A percentile compares a stretch with the other conserved stretches of the same genome.
Conservation (phyloP, 2,888 invertebrate species). For the Plusia festucae region DNA sequence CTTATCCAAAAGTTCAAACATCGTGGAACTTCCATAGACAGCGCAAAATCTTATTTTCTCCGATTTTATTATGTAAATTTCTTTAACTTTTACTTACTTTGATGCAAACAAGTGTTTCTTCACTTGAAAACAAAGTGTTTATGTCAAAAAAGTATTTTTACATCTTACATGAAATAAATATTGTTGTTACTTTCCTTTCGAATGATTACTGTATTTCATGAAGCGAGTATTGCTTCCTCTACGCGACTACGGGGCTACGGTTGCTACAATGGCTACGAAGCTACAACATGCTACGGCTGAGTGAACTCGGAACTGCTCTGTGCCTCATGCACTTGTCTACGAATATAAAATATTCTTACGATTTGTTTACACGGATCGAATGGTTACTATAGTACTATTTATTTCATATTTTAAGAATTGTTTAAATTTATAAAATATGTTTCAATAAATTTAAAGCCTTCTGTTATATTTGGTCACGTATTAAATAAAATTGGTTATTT, state of each 20-base stretch:
- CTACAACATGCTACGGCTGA: constrained; percentile 57
- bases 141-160: constrained; percentile 7
- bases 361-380: constrained; percentile 18
- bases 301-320: constrained; percentile 47
- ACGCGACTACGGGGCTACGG: constrained; percentile 41
- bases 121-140: constrained; percentile 17
- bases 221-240: constrained; percentile 14
- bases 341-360: constrained; percentile 40
- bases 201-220: constrained; percentile 10
- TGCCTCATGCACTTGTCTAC: constrained; percentile 24
- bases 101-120: constrained; percentile 45
- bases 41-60: constrained; percentile 48
- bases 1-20: constrained; percentile 52
- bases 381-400: neutral
- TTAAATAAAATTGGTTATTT: too few species aligned
- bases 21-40: constrained; percentile 39
- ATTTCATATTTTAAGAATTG: neutral
- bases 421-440: too few species aligned
- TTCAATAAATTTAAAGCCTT: too few species aligned
- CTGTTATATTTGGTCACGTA: too few species aligned
- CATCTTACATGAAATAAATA: neutral
- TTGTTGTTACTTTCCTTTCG: neutral
- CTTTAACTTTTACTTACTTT: constrained; percentile 38
- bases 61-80: constrained; percentile 56
- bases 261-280: constrained; percentile 48